Evolutionary conservation across 2,888 invertebrate species (phyloP), one percentile per base, ranked within the genome.

Genomic region (Alloscopus bannaensis): DNA sequence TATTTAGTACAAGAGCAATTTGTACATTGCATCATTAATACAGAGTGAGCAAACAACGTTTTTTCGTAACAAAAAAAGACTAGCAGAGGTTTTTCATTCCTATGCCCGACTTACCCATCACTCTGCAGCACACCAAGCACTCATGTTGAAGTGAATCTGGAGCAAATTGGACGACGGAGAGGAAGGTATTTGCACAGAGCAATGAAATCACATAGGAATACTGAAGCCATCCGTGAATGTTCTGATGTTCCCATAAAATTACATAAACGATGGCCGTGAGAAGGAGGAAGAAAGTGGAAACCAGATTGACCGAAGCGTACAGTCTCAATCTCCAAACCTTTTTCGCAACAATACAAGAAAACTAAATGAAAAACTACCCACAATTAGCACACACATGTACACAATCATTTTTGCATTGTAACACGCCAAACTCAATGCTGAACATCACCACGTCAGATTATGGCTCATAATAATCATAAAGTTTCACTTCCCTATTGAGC

Each of bases 281-380:
- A 47, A 93, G 92, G 88, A 95, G 90, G 90, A 95, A 95, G 81
- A 94, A 91, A 2, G 93, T 94, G 86, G 95, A 94, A 86, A 95
- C 91, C 76, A 94, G 92, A 87, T 95, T 90, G 80, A 93, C 94
- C 75, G 93, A 91, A 79, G 94, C 94, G 88, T 94, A 94, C 84
- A 95, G 89, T 66, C 92, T 91, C 88, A 93, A 93, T 66, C 94
- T 90, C 83, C 83, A 84, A n/a, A 68, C 80, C 84, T 84, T 31
- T 31, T n/a, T 57, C 20, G 8, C 3, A 45, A 45, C 45, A n/a
- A n/a, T n/a, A n/a, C n/a, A n/a, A n/a, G n/a, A n/a, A n/a, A n/a
- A n/a, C n/a, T n/a, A n/a, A n/a, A n/a, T n/a, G n/a, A n/a, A n/a
- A n/a, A n/a, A n/a, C n/a, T n/a, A n/a, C n/a, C n/a, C n/a, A 45